Base-by-base conservation (phyloP, 1,140 invertebrate genomes). In the Heliconius melpomene region DNA sequence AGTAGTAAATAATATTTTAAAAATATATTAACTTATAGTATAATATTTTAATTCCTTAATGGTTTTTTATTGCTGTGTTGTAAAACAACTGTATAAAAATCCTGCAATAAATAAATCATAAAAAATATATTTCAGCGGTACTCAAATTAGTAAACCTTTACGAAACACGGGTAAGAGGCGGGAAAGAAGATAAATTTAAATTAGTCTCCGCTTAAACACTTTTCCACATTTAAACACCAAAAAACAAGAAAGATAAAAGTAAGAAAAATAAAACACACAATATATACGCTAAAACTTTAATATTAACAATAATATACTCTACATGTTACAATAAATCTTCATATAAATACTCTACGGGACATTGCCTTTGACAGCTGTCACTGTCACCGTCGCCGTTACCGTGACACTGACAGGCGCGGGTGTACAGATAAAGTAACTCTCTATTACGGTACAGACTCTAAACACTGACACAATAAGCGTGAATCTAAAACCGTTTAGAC, bases 231-330 rank as follows among this genome's bases (percentile, higher is more conserved):
- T 40, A 40, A 11, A n/a, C 5, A n/a, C 54, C 18, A n/a, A 57
- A 57, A 20, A 57, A 57, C 1, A 23, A 57, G 7, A 7, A 57
- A n/a, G 6, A 8, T 60, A 60, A 11, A 60, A 9, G 18, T 57
- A n/a, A 57, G 2, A 57, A 40, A 80, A 90, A 90, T 85, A 85
- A 91, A 92, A 92, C 74, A 82, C 72, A 82, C 70, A 74, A 57
- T 74, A 73, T 84, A 89, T 92, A 93, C 86, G 90, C 92, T 93
- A 93, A 93, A 93, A 93, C 90, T 93, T 93, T 93, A 93, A 91
- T 93, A 93, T 93, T 93, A 93, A 93, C 92, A 93, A 90, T 89
- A 80, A 93, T 94, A 94, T 94, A 93, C 91, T 94, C 91, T 93
- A 93, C 91, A 90, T 85, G 87, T 91, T 91, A 90, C 87, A 92